Percentiles rank a stretch among this genome's conserved stretches.
phyloP scores from a whole-genome alignment of 2,113 vertebrate species.

The Notothenia rossii region DNA sequence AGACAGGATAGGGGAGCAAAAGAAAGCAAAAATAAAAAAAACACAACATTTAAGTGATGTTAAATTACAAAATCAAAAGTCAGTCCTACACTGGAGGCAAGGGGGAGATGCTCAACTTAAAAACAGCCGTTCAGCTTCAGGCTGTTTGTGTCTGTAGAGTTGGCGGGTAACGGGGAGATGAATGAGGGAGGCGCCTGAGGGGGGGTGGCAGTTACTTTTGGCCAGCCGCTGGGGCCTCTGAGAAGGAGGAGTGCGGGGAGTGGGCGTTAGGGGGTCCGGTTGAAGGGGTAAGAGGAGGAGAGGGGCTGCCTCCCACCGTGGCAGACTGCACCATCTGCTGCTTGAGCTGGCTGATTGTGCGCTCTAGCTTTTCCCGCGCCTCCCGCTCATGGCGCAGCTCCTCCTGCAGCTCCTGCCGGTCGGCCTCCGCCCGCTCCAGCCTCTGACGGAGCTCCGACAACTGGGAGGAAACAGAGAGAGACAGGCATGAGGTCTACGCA shows the following conservation, averaged over 20 bases:
- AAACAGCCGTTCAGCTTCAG: constrained; percentile 52
- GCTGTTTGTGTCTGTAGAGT: constrained; percentile 66
- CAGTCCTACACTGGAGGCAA: constrained; percentile 63
- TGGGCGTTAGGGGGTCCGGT: constrained; percentile 64
- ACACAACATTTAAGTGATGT: constrained; percentile 58
- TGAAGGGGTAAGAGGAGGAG: constrained; percentile 74
- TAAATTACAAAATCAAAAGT: constrained; percentile 73
- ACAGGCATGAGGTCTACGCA: constrained; percentile 16
- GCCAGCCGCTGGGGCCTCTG: constrained; percentile 65
- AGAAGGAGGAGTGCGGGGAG: constrained; percentile 64
- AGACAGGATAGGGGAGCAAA: constrained; percentile 37
- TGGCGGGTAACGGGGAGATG: constrained; percentile 48
- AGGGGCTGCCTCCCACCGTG: constrained; percentile 75
- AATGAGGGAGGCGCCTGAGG: constrained; percentile 36
- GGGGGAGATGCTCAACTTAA: constrained; percentile 42
- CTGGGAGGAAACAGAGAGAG: constrained; percentile 71
- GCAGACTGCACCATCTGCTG: constrained; percentile 88
- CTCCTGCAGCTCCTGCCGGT: constrained; percentile 95
- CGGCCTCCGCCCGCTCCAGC: constrained; percentile 92
- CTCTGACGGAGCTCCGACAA: constrained; percentile 92
- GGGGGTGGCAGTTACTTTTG: constrained; percentile 69
- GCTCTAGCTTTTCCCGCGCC: constrained; percentile 92
- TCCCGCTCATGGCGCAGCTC: constrained; percentile 93
- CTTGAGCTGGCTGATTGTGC: constrained; percentile 92
- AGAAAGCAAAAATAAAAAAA: constrained; percentile 27